Evolutionary conservation across 92 coral and sea anemone species (phyloP), one percentile per base, ranked within the genome.

Genomic region (Metridium senile): DNA sequence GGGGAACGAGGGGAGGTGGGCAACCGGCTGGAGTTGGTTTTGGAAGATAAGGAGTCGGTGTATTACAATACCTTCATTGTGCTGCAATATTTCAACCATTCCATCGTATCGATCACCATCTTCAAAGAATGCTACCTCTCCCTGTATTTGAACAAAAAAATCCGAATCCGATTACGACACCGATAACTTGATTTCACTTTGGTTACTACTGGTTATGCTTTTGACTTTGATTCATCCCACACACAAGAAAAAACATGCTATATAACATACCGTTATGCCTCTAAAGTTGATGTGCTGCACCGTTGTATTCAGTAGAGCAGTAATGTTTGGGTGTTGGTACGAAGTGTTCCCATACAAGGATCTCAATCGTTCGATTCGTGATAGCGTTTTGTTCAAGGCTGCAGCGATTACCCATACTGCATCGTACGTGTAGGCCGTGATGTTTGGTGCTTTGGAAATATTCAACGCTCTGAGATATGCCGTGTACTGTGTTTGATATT

Each of bases 91-190:
- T 79, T 91, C 93, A 13, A 91, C 97, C 87, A 85, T 84, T 28
- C 97, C 97, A 61, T 91, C 97, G 49, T 88, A 91, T 27, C 97
- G 88, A 75, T 91, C 97, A 7, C 97, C 97, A 53, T 91, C 93
- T 62, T 86, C 75, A 46, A 91, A 91, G 68, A 91, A 91, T 17
- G 86, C 92, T 6, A 91, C 97, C 57, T 91, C 97, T 16, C 97
- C 97, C 97, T 91, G 19, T 6, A 20, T 26, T 16, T 31, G n/a
- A 20, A 26, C 64, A 7, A 61, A 23, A 34, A 54, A 35, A 61
- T 20, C 25, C 23, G 3, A 19, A n/a, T n/a, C n/a, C n/a, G n/a
- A n/a, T n/a, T n/a, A n/a, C n/a, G n/a, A n/a, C n/a, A n/a, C 19
- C 17, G 17, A n/a, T 59, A 6, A 20, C n/a, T n/a, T n/a, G n/a